phyloP scores from a whole-genome alignment of 92 coral and sea anemone species.

The Zoanthus gigantus region DNA sequence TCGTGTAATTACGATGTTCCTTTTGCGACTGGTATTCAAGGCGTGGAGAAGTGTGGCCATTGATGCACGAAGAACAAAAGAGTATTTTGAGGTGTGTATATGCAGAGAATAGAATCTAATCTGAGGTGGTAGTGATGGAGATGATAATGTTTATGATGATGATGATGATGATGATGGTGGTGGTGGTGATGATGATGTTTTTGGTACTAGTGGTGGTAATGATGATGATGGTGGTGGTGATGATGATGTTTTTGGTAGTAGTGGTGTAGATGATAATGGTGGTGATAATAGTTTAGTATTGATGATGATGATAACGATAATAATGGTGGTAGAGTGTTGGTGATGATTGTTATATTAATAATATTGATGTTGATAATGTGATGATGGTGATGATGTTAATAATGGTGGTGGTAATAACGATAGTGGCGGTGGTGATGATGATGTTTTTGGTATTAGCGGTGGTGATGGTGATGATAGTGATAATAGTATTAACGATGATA shows the following conservation, averaged over 20 bases:
- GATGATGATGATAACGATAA: background rate
- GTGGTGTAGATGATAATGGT: background rate
- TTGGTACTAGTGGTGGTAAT: background rate
- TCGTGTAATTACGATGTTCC: constrained; percentile 80
- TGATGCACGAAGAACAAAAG: constrained; percentile 92
- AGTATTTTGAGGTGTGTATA: constrained; percentile 90
- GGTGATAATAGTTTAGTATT: background rate
- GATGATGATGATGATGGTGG: too few relatives aligned
- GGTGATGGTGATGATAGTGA: background rate
- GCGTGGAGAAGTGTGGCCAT: constrained; percentile 94
- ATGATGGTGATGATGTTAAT: background rate
- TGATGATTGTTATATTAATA: background rate
- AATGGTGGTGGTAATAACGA: background rate
- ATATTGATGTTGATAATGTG: background rate
- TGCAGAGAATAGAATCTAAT: background rate
- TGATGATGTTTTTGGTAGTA: background rate
- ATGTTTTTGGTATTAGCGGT: background rate
- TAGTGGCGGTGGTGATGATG: background rate
- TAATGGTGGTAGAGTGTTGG: background rate
- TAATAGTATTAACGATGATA: too few relatives aligned
- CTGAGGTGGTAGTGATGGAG: background rate
- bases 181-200: background rate
- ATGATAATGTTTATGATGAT: background rate
- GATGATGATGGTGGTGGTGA: background rate
- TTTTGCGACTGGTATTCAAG: constrained; percentile 83